Evolutionary conservation across 2,888 invertebrate genomes (phyloP).

Genomic region (Amphipoea lucens): DNA sequence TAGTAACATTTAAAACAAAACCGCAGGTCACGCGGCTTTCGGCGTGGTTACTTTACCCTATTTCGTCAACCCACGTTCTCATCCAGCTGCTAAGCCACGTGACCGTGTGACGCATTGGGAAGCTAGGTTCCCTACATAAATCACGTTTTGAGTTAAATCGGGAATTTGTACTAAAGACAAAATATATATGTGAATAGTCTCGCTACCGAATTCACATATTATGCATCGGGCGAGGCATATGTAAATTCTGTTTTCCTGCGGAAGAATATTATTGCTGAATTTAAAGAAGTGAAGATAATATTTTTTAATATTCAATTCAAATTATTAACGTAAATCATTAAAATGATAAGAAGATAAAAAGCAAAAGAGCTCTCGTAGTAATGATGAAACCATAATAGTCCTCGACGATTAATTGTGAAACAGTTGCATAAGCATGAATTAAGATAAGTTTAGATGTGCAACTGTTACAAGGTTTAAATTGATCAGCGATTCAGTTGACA

Average conservation of each 20-base stretch:
- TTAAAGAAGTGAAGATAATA: background rate
- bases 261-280: background rate
- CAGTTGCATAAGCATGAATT: constrained; percentile 44
- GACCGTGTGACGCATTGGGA: constrained; percentile 72
- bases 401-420: constrained; percentile 40
- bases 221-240: background rate
- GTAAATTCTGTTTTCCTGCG: background rate
- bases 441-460: constrained; percentile 55
- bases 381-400: constrained; percentile 25
- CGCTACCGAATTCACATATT: background rate
- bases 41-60: constrained; percentile 72
- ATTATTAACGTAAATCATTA: background rate
- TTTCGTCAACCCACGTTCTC: constrained; percentile 76
- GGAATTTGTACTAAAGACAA: constrained; percentile 23
- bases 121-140: constrained; percentile 52
- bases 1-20: constrained; percentile 65
- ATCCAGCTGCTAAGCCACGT: constrained; percentile 68
- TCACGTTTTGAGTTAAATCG: constrained; percentile 34
- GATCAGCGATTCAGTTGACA: constrained; percentile 65
- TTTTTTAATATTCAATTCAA: background rate
- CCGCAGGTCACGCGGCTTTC: constrained; percentile 75
- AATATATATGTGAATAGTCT: constrained; percentile 3
- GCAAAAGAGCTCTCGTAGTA: constrained; percentile 7
- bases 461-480: constrained; percentile 65
- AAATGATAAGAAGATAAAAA: constrained; percentile 5